Conservation (phyloP, 1,140 invertebrate species). For the Bombus pascuorum region DNA sequence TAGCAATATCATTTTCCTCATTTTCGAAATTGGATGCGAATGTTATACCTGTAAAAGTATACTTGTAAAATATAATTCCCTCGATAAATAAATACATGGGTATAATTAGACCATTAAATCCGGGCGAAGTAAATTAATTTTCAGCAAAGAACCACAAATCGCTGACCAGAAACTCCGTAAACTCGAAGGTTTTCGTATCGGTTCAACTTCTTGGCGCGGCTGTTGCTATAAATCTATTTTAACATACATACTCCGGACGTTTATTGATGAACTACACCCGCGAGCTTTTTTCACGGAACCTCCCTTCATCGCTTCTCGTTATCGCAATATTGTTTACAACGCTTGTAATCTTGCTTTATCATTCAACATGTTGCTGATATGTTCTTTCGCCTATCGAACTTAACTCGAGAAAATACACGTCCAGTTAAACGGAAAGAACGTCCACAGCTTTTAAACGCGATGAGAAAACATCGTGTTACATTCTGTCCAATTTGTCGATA, state of each 20-base stretch:
- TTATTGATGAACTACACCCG: neutral
- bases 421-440: neutral
- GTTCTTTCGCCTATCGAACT: neutral
- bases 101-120: neutral
- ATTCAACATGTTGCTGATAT: too few species aligned
- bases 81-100: neutral
- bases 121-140: neutral
- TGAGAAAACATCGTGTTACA: too few species aligned
- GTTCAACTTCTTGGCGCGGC: neutral
- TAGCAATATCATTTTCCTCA: neutral
- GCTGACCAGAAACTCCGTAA: too few species aligned
- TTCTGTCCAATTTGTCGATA: neutral
- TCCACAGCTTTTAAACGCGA: neutral
- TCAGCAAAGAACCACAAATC: neutral
- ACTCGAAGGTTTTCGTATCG: neutral
- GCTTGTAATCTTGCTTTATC: neutral
- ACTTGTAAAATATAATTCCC: neutral
- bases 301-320: neutral
- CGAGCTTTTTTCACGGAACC: neutral
- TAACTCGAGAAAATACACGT: neutral
- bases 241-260: slow-evolving; percentile 15
- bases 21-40: neutral
- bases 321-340: neutral
- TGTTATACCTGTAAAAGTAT: neutral
- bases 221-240: slow-evolving; percentile 46